Evolutionary conservation across 2,797 vertebrate species (phyloP).

Genomic region (Chelonia mydas): DNA sequence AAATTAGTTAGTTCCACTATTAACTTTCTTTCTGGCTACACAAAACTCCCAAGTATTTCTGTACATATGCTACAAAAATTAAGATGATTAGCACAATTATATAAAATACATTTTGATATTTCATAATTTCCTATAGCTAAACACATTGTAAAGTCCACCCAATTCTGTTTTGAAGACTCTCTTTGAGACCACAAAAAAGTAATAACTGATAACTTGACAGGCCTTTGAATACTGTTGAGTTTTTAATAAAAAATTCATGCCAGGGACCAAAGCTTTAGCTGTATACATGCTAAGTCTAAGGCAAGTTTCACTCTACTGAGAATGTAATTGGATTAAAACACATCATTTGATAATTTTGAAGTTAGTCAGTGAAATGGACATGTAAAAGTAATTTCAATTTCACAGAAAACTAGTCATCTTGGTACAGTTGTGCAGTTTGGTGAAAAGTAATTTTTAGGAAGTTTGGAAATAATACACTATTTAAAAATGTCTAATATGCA

Average conservation of each 20-base stretch:
- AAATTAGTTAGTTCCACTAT: neutral
- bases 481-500: conserved; percentile 1
- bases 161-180: neutral
- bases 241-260: conserved; percentile 50
- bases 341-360: conserved; percentile 78
- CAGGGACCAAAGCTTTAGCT: conserved; percentile 49
- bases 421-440: neutral
- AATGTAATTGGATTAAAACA: conserved; percentile 80
- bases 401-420: conserved; percentile 75
- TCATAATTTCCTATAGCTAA: neutral
- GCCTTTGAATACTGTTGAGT: conserved; percentile 42
- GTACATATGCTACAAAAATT: neutral
- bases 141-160: neutral
- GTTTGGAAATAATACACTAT: conserved; percentile 41
- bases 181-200: conserved; percentile 9
- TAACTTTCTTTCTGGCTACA: neutral
- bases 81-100: neutral
- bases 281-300: neutral
- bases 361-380: conserved; percentile 75
- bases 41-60: neutral
- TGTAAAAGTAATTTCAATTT: conserved; percentile 75
- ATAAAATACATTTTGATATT: neutral
- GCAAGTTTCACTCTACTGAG: conserved; percentile 59
- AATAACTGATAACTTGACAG: conserved; percentile 49
- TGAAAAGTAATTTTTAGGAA: conserved; percentile 42